Evolutionary conservation across 2,888 invertebrate species (phyloP), one percentile per base, ranked within the genome.

Genomic region (Herminia tarsipennalis): DNA sequence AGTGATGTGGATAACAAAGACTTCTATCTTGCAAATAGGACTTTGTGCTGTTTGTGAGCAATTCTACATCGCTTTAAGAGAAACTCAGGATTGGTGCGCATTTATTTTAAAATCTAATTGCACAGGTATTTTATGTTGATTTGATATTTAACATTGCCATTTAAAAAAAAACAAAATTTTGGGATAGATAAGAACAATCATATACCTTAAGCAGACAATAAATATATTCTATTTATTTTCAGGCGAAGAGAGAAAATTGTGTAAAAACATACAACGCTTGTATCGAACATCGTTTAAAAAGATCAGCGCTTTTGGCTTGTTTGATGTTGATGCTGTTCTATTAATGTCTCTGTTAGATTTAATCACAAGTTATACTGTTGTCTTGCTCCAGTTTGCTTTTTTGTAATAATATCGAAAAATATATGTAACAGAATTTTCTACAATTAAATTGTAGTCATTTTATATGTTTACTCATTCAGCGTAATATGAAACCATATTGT

Each of bases 331-430:
- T 6, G 61, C 56, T 3, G n/a, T 13, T 2, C 27, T 64, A 1
- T 56, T 56, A 1, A 1, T 62, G 6, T 20, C 14, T 2, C 3
- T 65, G n/a, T 12, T 55, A 5, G 13, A 13, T 1, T 35, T 56
- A 1, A 27, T 67, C 3, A 45, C 60, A 14, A 42, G 56, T 3
- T 69, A 69, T 25, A 50, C 48, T 12, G 17, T 69, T 18, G 36
- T 55, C 16, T 12, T 65, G 25, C 33, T 63, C 27, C 66, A 68
- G 29, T 63, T 63, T 52, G 44, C 47, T 1, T 34, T 41, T 4
- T 2, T 34, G 10, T 36, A 17, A n/a, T n/a, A n/a, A n/a, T n/a
- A n/a, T n/a, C n/a, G n/a, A n/a, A n/a, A n/a, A n/a, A n/a, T n/a
- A n/a, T n/a, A n/a, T n/a, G n/a, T n/a, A n/a, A n/a, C n/a, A n/a